Percentiles rank a stretch among this genome's conserved stretches.
phyloP scores from a whole-genome alignment of 2,888 invertebrate genomes.

The Cremastinae sp. region DNA sequence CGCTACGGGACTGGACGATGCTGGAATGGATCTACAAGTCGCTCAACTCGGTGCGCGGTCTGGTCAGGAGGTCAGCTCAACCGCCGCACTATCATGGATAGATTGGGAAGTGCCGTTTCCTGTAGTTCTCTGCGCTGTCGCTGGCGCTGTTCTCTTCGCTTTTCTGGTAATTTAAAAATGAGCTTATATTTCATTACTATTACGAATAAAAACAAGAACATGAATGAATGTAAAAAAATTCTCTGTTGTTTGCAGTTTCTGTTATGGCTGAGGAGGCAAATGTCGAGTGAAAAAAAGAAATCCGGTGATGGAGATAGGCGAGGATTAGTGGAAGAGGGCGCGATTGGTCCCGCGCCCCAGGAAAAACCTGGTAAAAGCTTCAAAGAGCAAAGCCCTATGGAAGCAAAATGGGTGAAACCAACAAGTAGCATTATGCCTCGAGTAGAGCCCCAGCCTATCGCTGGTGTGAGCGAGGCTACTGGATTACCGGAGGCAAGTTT shows the following conservation, averaged over 20 bases:
- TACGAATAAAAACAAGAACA: background rate
- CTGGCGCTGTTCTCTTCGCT: slow-evolving; percentile 78
- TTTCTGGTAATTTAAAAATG: slow-evolving; percentile 72
- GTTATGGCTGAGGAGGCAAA: slow-evolving; percentile 80
- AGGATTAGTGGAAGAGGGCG: slow-evolving; percentile 78
- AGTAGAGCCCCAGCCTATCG: slow-evolving; percentile 63
- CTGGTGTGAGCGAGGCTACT: slow-evolving; percentile 61
- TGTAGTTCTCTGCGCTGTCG: slow-evolving; percentile 76
- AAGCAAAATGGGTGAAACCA: slow-evolving; percentile 76
- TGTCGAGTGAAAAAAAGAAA: slow-evolving; percentile 79
- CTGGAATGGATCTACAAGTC: slow-evolving; percentile 79
- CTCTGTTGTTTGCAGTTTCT: slow-evolving; percentile 69
- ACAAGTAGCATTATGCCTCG: slow-evolving; percentile 66
- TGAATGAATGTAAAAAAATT: background rate
- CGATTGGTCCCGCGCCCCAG: slow-evolving; percentile 65
- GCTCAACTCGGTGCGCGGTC: slow-evolving; percentile 73
- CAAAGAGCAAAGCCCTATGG: slow-evolving; percentile 70
- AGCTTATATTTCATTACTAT: background rate
- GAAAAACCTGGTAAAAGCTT: slow-evolving; percentile 71
- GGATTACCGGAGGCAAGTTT: slow-evolving; percentile 73
- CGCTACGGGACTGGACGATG: slow-evolving; percentile 79
- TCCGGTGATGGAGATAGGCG: slow-evolving; percentile 78
- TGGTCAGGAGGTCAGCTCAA: slow-evolving; percentile 76
- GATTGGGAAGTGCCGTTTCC: slow-evolving; percentile 77
- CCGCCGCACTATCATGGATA: slow-evolving; percentile 76